A percentile compares a stretch with the other conserved stretches of the same genome.
Conservation (phyloP, 2,113 vertebrate species). For the Myrmecophaga tridactyla region DNA sequence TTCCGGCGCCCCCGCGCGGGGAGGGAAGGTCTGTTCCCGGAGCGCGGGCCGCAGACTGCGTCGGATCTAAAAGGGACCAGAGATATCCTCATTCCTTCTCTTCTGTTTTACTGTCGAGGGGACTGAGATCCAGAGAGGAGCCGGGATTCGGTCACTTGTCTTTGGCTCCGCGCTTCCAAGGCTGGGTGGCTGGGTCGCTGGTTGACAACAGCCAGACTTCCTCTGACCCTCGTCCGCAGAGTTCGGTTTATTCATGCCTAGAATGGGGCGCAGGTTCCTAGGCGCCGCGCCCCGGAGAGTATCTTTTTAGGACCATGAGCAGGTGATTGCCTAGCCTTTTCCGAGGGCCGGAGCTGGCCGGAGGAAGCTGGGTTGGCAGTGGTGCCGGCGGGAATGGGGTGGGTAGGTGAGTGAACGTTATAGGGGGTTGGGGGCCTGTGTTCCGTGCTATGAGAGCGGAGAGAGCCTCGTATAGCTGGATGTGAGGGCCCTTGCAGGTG, state of each 20-base stretch:
- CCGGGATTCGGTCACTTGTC: neutral
- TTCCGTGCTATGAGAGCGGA: neutral
- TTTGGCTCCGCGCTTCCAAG: neutral
- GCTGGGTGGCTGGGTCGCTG: neutral
- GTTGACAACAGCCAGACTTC: neutral
- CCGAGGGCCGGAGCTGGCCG: neutral
- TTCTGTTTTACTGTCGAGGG: neutral
- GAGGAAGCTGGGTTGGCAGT: neutral
- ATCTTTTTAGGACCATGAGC: neutral
- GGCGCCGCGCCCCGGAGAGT: too few species aligned
- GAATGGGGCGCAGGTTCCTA: neutral
- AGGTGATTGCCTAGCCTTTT: neutral
- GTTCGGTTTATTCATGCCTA: neutral
- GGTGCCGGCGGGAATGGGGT: neutral
- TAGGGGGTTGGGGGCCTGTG: neutral
- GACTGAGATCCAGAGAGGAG: neutral
- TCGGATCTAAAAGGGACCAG: too few species aligned
- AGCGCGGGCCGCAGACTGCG: neutral
- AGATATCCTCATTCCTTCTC: neutral
- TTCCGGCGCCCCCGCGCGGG: conserved; percentile 65
- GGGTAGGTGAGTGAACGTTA: neutral
- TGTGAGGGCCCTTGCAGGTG: neutral
- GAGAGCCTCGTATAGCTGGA: accelerated
- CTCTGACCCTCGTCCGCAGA: neutral
- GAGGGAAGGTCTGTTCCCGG: neutral